Base-by-base conservation (phyloP, 2,113 vertebrate genomes). In the Cochlearius cochlearius region DNA sequence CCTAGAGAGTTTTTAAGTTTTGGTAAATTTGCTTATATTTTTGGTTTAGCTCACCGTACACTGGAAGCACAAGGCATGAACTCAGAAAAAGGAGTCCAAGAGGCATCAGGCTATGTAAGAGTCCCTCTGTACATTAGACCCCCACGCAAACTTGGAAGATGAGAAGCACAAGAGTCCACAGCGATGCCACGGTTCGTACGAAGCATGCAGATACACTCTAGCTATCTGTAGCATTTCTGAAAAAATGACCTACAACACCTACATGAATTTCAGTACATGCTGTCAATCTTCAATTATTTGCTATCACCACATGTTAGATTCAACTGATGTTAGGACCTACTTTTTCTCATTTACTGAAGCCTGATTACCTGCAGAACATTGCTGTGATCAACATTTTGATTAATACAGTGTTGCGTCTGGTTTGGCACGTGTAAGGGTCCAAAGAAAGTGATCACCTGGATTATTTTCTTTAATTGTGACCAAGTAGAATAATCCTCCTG, bases 391-490 rank as follows among this genome's bases (percentile, higher is more conserved):
- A 19, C 11, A 52, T 56, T 71, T 75, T 55, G 34, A 83, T 81
- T 80, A 72, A 36, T 10, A 50, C 9, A 17, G 15, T 5, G 22
- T 60, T 72, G 45, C 45, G 45, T 26, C 15, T 58, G 18, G 7
- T 90, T 89, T 60, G 50, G 34, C 34, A 74, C 14, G 59, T 47
- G 7, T 15, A 45, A 82, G 26, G 11, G 25, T 74, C 36, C 16
- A n/a, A 75, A 29, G 19, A 81, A 76, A 58, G 18, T 7, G n/a
- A 97, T 95, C 94, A 99, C 99, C 99, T 98, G 99, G 99, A 41
- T 99, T 95, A 69, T 99, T 99, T 95, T 99, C 99, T 39, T 98
- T 98, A 74, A 99, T 97, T 52, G 99, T 98, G 26, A 99, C 98
- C 71, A 99, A 98, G 91, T 99, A 99, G 95, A 99, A 99, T 16